Conservation (phyloP, 2,797 vertebrate species). For the Gallirallus australis region DNA sequence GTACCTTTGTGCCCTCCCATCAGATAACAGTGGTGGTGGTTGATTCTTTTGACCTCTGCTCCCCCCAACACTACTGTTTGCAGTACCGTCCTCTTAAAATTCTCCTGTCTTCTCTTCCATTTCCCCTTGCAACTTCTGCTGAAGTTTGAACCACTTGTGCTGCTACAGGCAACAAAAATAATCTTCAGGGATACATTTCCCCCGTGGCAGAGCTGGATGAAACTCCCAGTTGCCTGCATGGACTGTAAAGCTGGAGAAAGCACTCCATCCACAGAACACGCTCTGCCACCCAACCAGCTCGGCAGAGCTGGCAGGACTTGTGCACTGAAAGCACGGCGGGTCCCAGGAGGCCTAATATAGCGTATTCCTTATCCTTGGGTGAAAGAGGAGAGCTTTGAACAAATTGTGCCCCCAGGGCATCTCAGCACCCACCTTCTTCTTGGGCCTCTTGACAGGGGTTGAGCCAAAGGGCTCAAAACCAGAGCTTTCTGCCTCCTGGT, state of each 20-base stretch:
- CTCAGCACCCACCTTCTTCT: not conserved
- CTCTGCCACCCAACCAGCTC: not conserved
- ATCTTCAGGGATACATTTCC: not conserved
- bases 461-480: not conserved
- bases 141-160: not conserved
- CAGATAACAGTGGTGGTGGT: not conserved
- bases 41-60: not conserved
- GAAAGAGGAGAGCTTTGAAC: not conserved
- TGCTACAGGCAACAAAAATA: not conserved
- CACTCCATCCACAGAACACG: fast-evolving
- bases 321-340: not conserved
- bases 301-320: not conserved
- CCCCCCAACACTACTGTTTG: not conserved
- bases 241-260: not conserved
- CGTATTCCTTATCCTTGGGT: not conserved
- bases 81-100: not conserved
- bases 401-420: not conserved
- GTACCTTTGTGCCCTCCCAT: constrained; percentile 16
- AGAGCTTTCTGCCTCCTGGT: constrained; percentile 13
- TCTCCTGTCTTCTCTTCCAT: not conserved
- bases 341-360: not conserved
- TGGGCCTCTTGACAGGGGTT: not conserved
- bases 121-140: not conserved
- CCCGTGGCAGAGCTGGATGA: fast-evolving
- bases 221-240: not conserved